phyloP scores from a whole-genome alignment of 2,888 invertebrate genomes.

The Drosophila limbata region DNA sequence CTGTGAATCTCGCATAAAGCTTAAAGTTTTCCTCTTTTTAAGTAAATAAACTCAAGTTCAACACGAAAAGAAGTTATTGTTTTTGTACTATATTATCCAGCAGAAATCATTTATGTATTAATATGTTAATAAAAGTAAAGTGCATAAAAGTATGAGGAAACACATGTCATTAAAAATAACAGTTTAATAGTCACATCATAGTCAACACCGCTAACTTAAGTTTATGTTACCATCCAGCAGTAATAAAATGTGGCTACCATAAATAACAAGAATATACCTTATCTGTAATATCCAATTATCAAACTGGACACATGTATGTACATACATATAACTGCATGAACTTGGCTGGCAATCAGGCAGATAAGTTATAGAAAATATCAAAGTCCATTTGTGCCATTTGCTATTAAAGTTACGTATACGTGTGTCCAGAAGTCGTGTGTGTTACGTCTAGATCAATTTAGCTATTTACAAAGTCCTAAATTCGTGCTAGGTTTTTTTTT shows the following conservation, averaged over 20 bases:
- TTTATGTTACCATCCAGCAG: constrained; percentile 27
- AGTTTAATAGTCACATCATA: constrained; percentile 4
- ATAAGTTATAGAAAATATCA: constrained; percentile 31
- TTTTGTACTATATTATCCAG: neutral
- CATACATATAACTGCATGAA: constrained; percentile 11
- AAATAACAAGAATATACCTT: constrained; percentile 38
- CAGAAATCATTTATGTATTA: neutral
- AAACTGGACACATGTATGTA: constrained; percentile 20
- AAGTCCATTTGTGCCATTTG: constrained; percentile 32
- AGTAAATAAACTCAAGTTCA: constrained; percentile 3
- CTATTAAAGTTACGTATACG: constrained; percentile 4
- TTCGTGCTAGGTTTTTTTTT: neutral
- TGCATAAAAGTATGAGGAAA: neutral
- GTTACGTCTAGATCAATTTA: neutral
- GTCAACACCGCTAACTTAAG: neutral
- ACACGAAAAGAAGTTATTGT: neutral
- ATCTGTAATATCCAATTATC: constrained; percentile 54
- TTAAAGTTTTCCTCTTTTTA: constrained; percentile 1
- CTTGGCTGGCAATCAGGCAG: constrained; percentile 20
- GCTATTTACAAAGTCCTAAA: neutral
- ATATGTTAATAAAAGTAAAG: neutral
- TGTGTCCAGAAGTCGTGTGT: neutral
- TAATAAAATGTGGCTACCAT: constrained; percentile 26
- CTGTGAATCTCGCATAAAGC: neutral
- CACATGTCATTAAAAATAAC: neutral